These are phyloP conservation scores for Muscicapa comitata DNA, from an alignment of 2,797 vertebrate genomes.

Conservation along the genomic window DNA sequence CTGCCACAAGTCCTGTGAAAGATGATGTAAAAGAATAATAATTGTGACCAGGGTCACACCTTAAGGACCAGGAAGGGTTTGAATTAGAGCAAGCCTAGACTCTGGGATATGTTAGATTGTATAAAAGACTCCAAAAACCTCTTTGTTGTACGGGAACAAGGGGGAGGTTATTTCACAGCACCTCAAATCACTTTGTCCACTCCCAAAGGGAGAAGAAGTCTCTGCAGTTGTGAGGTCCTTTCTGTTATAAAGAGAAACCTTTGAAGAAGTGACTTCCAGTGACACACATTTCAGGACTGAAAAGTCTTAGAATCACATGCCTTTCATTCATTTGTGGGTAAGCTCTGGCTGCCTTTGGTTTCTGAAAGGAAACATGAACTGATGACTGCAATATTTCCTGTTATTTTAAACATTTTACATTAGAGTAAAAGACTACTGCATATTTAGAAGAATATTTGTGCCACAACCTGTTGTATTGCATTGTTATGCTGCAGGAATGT, in stretches of 20 bases:
- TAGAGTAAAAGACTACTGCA: background rate
- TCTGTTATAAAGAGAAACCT: background rate
- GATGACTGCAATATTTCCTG: background rate
- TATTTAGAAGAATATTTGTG: background rate
- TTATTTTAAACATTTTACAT: background rate
- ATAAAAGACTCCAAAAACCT: background rate
- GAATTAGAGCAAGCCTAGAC: background rate
- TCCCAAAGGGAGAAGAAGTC: background rate
- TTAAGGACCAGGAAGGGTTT: background rate
- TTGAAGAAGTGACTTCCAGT: background rate
- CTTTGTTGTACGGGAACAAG: background rate
- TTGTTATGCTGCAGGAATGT: background rate
- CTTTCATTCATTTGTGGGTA: background rate
- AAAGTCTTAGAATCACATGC: background rate
- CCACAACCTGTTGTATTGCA: background rate
- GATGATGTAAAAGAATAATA: background rate
- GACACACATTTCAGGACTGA: background rate
- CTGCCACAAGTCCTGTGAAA: fast-evolving
- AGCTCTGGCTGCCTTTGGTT: background rate
- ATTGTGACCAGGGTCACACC: background rate
- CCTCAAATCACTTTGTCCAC: background rate
- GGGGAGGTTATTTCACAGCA: background rate
- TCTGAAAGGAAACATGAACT: background rate
- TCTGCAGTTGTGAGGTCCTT: background rate
- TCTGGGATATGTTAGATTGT: background rate